Evolutionary conservation across 2,888 invertebrate genomes (phyloP), one percentile per base, ranked within the genome.

Genomic region (Meghimatium bilineatum): DNA sequence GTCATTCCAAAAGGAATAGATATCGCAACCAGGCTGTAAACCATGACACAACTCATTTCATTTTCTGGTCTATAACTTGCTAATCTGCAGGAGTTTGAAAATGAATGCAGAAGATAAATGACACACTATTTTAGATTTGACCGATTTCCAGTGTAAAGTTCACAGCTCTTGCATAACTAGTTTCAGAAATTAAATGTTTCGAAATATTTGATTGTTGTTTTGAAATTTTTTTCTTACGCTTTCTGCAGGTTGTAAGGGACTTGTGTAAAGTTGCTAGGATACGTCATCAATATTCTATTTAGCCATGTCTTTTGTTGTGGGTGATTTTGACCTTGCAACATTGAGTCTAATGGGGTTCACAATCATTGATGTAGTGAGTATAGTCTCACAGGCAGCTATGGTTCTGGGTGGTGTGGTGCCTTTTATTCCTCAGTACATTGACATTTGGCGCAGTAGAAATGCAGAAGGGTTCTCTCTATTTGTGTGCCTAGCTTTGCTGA

Each of bases 391-490:
- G 79, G 78, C 78, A 20, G 97, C 97, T 87, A 98, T 99, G 97
- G 96, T 99, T 86, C 95, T 98, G 90, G 99, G 99, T 82, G 99
- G 99, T 89, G 96, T 98, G 67, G 96, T 98, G 87, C 99, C 99
- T 44, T 99, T 98, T 92, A 96, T 99, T 90, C 99, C 99, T 63
- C 99, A 99, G 93, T 99, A 99, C 93, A 95, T 96, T 89, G 98
- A 99, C 94, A 99, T 99, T 86, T 96, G 96, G 93, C 95, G 95
- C 90, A 96, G 97, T 60, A 96, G 97, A 94, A 98, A 98, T 95
- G 96, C 98, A 29, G 98, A 98, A 90, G 99, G 99, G 23, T 99
- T 99, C 94, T 99, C 99, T 0, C 95, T 98, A 75, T 97, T 97
- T 93, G 99, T 99, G 80, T 99, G 99, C 94, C 95, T 99, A 89